Evolutionary conservation across 2,888 invertebrate genomes (phyloP), one percentile per base, ranked within the genome.

Genomic region (Sinohyriopsis cumingii): DNA sequence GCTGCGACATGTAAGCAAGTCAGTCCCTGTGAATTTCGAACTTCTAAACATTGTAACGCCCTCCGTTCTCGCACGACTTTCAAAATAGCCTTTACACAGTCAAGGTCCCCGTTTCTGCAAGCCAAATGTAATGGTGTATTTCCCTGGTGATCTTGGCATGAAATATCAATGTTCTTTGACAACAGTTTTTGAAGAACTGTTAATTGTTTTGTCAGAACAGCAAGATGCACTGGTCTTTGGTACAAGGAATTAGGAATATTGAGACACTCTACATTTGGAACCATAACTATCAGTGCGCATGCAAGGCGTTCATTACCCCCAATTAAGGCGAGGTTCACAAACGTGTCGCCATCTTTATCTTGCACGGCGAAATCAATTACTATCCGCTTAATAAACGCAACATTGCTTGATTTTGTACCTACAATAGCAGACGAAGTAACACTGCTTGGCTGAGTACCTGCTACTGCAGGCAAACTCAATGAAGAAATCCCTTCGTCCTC

Each of bases 281-380:
- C 55, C 9, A 74, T 22, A 2, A 74, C 67, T 24, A 78, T 78
- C 2, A 81, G 69, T 22, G 63, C 73, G 9, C 64, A 45, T 5
- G 71, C 73, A 7, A 75, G 20, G 7, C 45, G 28, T 28, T 59
- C 55, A 20, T 68, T 53, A 25, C 68, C 55, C 28, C 67, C 67
- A n/a, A 81, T 65, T 25, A 81, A 72, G n/a, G 81, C 76, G 19
- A 71, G 68, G 64, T 79, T 76, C 6, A 81, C 24, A 3, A 79
- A 55, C 0, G 77, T 79, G 59, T 81, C 81, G 0, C 81, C 81
- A 63, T 81, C 81, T 53, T 68, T 65, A 28, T 81, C 81, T 57
- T 62, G 63, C n/a, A 72, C 72, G n/a, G 33, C 28, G 6, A 72
- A 66, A 25, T 66, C 72, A 28, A 69, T 45, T 22, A 68, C 72